Evolutionary conservation across 2,113 vertebrate genomes (phyloP), one percentile per base, ranked within the genome.

Genomic region (Xyliphius kryptos): DNA sequence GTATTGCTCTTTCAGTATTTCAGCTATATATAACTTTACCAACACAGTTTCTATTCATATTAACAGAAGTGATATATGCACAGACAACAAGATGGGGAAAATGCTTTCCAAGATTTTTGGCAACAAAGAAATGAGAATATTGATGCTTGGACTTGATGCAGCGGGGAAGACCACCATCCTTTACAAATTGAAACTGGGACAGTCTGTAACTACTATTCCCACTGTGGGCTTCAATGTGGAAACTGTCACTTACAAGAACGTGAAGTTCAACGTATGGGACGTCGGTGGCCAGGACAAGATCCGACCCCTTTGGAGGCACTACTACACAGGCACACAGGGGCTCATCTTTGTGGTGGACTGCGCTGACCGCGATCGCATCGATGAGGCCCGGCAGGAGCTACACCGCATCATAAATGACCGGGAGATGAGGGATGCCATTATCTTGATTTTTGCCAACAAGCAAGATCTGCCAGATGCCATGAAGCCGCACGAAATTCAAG

Each of bases 61-160:
- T 61, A 20, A 46, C n/a, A 52, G 57, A 56, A 22, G 7, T 49
- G 75, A 82, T 78, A 59, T 86, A 87, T 86, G 85, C 78, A 77
- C 80, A 81, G 54, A 60, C 81, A 74, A 78, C 88, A 92, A 82
- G 74, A 98, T 98, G 95, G 96, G 96, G 82, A 98, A 98, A 84
- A 85, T 97, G 88, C 87, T 99, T 43, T 97, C 96, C 70, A 99
- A 97, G 86, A 95, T 98, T 79, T 98, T 99, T 79, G 94, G 95
- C 76, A 99, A 97, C 91, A 99, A 98, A 87, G 96, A 99, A 83
- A 98, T 99, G 95, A 92, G 96, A 83, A 97, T 99, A 88, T 81
- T 99, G 88, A 97, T 98, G 96, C 87, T 98, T 77, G 96, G 96
- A 81, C 88, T 98, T 83, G 96, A 99, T 74, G 96, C n/a, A n/a